Percentiles rank a stretch among this genome's conserved stretches.
Conservation (phyloP, 2,888 invertebrate genomes). For the Halictus quadricinctus region DNA sequence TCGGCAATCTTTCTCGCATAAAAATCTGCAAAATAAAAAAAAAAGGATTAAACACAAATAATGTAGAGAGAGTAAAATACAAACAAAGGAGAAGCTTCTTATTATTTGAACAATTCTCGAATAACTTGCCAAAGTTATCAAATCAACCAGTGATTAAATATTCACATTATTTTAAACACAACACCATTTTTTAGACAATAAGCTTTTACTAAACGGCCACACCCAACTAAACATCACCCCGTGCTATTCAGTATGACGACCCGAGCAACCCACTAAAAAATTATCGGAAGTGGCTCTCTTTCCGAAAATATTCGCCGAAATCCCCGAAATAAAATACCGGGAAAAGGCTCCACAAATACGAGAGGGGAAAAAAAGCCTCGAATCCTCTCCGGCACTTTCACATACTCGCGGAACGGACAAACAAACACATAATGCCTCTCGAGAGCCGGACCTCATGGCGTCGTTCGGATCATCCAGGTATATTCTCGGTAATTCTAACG, state of each 20-base stretch:
- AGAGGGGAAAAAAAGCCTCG: not conserved
- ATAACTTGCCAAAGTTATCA: no score
- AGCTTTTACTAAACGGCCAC: no score
- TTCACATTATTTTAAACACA: no score
- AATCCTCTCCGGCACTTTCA: not conserved
- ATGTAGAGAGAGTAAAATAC: no score
- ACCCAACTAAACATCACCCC: no score
- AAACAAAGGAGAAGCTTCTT: no score
- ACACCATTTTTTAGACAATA: no score
- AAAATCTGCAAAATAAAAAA: no score
- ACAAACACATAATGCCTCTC: constrained; percentile 9
- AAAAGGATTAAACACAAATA: no score
- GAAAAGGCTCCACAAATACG: not conserved
- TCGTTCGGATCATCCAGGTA: constrained; percentile 9
- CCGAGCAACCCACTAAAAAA: not conserved
- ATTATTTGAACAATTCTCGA: no score
- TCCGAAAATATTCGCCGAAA: not conserved
- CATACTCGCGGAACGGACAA: not conserved
- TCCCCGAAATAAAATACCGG: not conserved
- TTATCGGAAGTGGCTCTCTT: not conserved
- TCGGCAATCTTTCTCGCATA: no score
- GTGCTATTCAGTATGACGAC: not conserved
- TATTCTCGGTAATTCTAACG: constrained; percentile 8
- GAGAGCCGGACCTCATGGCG: constrained; percentile 5
- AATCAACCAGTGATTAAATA: no score